Evolutionary conservation across 2,797 vertebrate species (phyloP), one percentile per base, ranked within the genome.

Genomic region (Xenops minutus): DNA sequence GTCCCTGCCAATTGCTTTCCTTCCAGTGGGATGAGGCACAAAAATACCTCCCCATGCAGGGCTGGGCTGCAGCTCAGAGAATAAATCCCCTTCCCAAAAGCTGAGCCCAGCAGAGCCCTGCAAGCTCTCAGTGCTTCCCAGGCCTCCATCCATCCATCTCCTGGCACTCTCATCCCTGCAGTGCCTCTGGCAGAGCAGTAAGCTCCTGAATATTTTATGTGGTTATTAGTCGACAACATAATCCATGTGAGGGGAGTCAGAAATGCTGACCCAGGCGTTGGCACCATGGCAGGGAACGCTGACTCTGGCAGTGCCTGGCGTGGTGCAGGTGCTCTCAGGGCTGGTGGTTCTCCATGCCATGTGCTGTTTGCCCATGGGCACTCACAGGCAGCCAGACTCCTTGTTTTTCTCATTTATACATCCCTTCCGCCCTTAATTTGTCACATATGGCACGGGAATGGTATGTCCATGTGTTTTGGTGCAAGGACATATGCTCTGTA

Each of bases 131-230:
- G 74, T 1, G 0, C 67, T 92, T 55, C 77, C 92, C 78, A 44
- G 59, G 74, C 73, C 66, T 54, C 71, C 81, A 59, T 39, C 29
- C 61, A 62, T 52, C 71, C 84, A 59, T 37, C 93, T 94, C 85
- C 88, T 86, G 88, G 91, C 80, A 93, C 32, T 52, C 88, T 88
- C 76, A 37, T 89, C 93, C 63, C 95, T 2, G 54, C 93, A 91
- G 94, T 16, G 78, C 95, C 91, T 80, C 93, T 92, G 95, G 94
- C 94, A 85, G 94, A 75, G 74, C 67, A 5, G 83, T 59, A 72
- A 86, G 73, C 93, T 95, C 93, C 82, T 97, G 91, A 94, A 95
- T 95, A 88, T 96, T 95, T 96, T 37, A 96, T 96, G 86, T 62
- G 79, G 82, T 95, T 94, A 90, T 95, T 95, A 93, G 82, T 74